These are phyloP conservation scores for Ceraclea dissimilis DNA, from an alignment of 2,888 invertebrate species.

Conservation along the genomic window DNA sequence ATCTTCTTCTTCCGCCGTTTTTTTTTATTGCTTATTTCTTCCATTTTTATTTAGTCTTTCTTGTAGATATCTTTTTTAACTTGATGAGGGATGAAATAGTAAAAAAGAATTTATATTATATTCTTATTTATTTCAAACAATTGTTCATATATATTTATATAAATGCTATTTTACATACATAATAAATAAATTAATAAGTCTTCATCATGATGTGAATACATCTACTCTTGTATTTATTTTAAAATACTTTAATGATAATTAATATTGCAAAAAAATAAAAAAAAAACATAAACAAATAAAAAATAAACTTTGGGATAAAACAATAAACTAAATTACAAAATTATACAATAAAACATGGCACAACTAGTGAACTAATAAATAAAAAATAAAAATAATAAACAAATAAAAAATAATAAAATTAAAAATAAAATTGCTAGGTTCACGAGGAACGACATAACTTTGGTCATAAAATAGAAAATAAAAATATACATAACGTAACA, in stretches of 20 bases:
- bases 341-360: not conserved
- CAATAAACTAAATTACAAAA: not conserved
- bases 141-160: not conserved
- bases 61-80: no score
- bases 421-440: not conserved
- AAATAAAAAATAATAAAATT: not conserved
- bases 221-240: not conserved
- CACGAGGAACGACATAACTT: not conserved
- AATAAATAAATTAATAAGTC: constrained; percentile 1
- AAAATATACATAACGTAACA: not conserved
- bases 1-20: no score
- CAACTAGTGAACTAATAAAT: no score
- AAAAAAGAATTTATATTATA: no score
- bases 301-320: not conserved
- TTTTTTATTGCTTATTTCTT: no score
- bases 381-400: not conserved
- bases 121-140: no score
- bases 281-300: not conserved
- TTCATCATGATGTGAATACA: not conserved
- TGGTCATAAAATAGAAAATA: not conserved
- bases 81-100: no score
- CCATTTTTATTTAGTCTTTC: no score
- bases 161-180: not conserved
- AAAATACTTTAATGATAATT: not conserved
- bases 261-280: not conserved